A percentile compares a stretch with the other conserved stretches of the same genome.
Evolutionary conservation across 2,797 vertebrate genomes (phyloP).

Genomic region (Remorina albescens): DNA sequence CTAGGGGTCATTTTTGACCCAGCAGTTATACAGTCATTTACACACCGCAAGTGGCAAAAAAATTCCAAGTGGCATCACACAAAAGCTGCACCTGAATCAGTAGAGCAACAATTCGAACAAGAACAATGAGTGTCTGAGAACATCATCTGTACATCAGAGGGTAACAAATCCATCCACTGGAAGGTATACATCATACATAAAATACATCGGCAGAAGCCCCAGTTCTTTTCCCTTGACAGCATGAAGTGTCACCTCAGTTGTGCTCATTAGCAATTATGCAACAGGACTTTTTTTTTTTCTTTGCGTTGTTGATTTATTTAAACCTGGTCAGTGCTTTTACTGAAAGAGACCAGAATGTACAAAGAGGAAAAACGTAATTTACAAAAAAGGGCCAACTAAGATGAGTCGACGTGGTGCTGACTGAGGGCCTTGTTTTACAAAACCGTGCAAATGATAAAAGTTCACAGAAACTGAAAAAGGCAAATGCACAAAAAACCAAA

Average conservation of each 20-base stretch:
- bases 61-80: neutral
- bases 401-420: slow-evolving; percentile 21
- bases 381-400: slow-evolving; percentile 34
- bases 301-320: slow-evolving; percentile 35
- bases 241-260: slow-evolving; percentile 1
- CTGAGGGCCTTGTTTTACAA: neutral
- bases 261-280: slow-evolving; percentile 35
- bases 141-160: neutral
- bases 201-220: neutral
- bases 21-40: too few species aligned
- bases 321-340: slow-evolving; percentile 22
- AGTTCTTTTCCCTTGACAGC: slow-evolving; percentile 6
- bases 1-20: too few species aligned
- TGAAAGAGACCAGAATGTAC: slow-evolving; percentile 14
- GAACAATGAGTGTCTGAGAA: neutral
- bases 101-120: neutral
- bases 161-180: neutral
- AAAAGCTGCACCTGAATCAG: slow-evolving; percentile 1
- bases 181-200: neutral
- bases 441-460: too few species aligned
- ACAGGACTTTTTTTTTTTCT: neutral
- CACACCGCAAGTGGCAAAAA: too few species aligned
- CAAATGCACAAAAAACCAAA: too few species aligned
- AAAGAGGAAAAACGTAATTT: slow-evolving; percentile 31
- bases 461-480: too few species aligned